Base-by-base conservation (phyloP, 2,888 invertebrate genomes). In the Altica lythri region DNA sequence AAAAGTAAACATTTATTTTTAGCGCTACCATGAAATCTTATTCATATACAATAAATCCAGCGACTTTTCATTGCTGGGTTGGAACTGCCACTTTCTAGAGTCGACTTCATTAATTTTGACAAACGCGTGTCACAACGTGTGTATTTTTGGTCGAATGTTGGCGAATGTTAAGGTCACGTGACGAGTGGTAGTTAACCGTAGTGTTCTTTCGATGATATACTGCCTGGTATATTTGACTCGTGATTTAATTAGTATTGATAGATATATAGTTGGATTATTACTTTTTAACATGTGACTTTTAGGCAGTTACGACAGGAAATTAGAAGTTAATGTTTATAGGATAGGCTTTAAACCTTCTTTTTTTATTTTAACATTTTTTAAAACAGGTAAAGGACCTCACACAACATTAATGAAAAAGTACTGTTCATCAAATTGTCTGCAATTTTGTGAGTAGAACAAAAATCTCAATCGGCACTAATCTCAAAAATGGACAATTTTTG, bases 21-120 rank as follows among this genome's bases (percentile, higher is more conserved):
- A n/a, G n/a, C n/a, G n/a, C n/a, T n/a, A n/a, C n/a, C n/a, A n/a
- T n/a, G n/a, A n/a, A n/a, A n/a, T n/a, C n/a, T n/a, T n/a, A n/a
- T n/a, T n/a, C n/a, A n/a, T n/a, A n/a, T n/a, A n/a, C n/a, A n/a
- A n/a, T n/a, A n/a, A n/a, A n/a, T n/a, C n/a, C n/a, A n/a, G n/a
- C n/a, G n/a, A n/a, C n/a, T n/a, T n/a, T n/a, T n/a, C n/a, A n/a
- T n/a, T n/a, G n/a, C n/a, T n/a, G n/a, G 65, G 68, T 68, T 69
- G 67, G 67, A 67, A 64, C 67, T 61, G 60, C 62, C 69, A 67
- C 68, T 66, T 69, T 66, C 64, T 65, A 35, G 66, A 66, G 69
- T 69, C 68, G 65, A 68, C 67, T 70, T 72, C 72, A 71, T 73
- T 73, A 72, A 73, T 72, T 73, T 71, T 70, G 73, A 73, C 68